phyloP scores from a whole-genome alignment of 2,797 vertebrate species.

The Peromyscus attwateri region DNA sequence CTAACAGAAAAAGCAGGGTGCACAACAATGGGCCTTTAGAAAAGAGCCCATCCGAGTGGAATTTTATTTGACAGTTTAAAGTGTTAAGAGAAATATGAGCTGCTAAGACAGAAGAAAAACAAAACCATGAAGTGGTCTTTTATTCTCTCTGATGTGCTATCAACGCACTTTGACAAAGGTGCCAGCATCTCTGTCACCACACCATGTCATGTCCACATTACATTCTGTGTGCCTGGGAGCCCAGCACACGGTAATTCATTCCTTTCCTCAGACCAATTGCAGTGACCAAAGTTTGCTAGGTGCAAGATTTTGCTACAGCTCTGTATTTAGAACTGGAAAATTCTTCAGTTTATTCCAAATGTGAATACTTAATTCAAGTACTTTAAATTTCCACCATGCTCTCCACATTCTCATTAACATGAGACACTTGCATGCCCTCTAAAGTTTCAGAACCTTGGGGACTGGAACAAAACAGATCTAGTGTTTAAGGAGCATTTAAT shows the following conservation, averaged over 20 bases:
- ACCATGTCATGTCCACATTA: neutral
- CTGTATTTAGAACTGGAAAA: neutral
- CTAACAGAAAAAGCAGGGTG: neutral
- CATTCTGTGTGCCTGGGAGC: neutral
- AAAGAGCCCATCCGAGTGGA: neutral
- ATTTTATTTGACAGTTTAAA: slow-evolving; percentile 49
- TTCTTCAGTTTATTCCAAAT: neutral
- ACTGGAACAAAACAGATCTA: neutral
- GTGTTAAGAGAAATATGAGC: slow-evolving; percentile 24
- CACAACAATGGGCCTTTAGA: neutral
- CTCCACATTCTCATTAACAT: neutral
- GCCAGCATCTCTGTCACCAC: neutral
- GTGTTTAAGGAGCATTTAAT: neutral
- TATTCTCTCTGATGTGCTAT: neutral
- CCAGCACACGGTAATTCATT: neutral
- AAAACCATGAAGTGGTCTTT: slow-evolving; percentile 1
- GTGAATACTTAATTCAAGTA: neutral
- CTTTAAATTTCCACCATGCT: neutral
- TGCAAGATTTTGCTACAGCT: neutral
- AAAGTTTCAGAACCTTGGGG: neutral
- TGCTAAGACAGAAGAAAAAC: slow-evolving; percentile 23
- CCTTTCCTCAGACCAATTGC: neutral
- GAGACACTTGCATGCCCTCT: neutral
- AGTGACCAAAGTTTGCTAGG: neutral
- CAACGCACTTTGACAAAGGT: neutral